A percentile compares a stretch with the other conserved stretches of the same genome.
Conservation (phyloP, 2,888 invertebrate genomes). For the Aleiodes leptofemur region DNA sequence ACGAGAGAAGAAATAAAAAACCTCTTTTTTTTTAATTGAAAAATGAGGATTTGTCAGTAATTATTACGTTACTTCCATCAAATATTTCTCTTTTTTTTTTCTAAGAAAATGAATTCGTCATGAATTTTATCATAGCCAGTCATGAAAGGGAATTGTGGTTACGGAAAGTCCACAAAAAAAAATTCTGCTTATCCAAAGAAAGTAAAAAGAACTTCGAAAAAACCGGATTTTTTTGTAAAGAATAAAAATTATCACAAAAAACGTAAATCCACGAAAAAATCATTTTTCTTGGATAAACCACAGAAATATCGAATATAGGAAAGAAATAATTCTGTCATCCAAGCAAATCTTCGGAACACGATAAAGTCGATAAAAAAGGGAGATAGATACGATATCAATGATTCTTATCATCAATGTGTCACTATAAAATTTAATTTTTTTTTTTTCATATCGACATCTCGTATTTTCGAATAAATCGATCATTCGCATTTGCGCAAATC, state of each 20-base stretch:
- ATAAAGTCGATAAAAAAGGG: not conserved
- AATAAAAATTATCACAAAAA: no score
- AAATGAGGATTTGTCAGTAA: slow-evolving; percentile 11
- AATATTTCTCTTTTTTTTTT: not conserved
- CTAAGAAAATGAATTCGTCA: slow-evolving; percentile 9
- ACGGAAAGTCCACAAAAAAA: not conserved
- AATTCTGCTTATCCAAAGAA: no score
- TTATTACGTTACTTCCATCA: not conserved
- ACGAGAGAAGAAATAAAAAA: not conserved
- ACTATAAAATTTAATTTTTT: slow-evolving; percentile 1
- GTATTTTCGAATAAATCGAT: slow-evolving; percentile 38
- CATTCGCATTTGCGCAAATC: slow-evolving; percentile 47
- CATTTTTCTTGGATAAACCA: no score
- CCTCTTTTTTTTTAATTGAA: not conserved
- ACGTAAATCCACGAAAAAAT: no score
- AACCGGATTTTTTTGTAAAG: no score
- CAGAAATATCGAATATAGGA: not conserved
- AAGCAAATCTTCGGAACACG: not conserved
- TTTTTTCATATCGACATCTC: slow-evolving; percentile 1
- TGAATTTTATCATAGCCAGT: not conserved
- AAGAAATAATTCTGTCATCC: slow-evolving; percentile 7
- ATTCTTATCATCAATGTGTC: slow-evolving; percentile 37
- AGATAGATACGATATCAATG: slow-evolving; percentile 41
- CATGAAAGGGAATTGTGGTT: slow-evolving; percentile 8
- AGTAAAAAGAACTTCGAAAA: no score